Evolutionary conservation across 2,113 vertebrate genomes (phyloP), one percentile per base, ranked within the genome.

Genomic region (Capricornis sumatraensis): DNA sequence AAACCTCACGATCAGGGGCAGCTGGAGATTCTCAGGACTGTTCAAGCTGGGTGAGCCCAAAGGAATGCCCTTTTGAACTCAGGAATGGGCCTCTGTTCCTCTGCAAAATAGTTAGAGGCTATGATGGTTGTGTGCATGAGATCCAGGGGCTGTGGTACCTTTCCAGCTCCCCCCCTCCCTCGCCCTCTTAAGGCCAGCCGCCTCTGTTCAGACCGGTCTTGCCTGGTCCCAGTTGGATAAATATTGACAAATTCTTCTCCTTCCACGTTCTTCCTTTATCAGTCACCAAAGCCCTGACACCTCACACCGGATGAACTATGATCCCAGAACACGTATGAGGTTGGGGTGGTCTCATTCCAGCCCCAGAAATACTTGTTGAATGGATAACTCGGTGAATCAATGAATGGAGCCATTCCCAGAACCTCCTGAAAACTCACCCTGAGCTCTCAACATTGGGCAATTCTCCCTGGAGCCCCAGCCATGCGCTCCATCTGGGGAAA

Each of bases 311-410:
- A 93, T 78, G 94, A 95, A 36, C 64, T 64, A 6, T 43, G 89
- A 78, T 55, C 90, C 92, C 76, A 91, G 81, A 85, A 62, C 67
- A 85, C 36, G 17, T 85, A 96, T 53, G 30, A 55, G 84, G 33
- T 17, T 36, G 50, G 33, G 47, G 79, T 96, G 90, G 94, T 96
- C 94, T 97, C 91, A 53, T 97, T 96, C 76, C 95, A 89, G 36
- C 13, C 45, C 67, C 55, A 16, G 28, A 85, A 91, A 95, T 67
- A n/a, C 45, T 53, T 86, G 55, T 33, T 40, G 85, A 52, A 78
- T 53, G 47, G 53, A 94, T 96, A 91, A 96, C 74, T 96, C 14
- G 4, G 53, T 82, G 82, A 96, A 82, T 94, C 84, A 60, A 64
- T 40, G 55, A 53, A 55, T 86, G 86, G 43, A 96, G 15, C 12